phyloP scores from a whole-genome alignment of 2,113 vertebrate genomes.

The Hassar affinis region DNA sequence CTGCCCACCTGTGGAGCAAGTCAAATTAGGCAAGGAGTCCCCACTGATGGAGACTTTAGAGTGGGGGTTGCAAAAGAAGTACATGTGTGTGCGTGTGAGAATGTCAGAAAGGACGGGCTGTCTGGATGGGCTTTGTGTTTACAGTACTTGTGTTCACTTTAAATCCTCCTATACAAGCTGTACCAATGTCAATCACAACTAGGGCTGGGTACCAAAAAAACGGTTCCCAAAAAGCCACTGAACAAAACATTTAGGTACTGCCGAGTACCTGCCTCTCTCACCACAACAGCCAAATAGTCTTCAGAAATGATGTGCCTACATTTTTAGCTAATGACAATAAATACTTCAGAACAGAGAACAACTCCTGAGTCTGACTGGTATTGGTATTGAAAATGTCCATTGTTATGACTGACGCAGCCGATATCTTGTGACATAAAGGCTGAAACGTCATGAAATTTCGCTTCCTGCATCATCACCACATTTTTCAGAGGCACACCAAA shows the following conservation, averaged over 20 bases:
- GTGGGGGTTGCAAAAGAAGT: constrained; percentile 69
- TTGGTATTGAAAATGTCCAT: background rate
- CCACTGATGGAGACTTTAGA: constrained; percentile 74
- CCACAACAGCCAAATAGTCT: no score
- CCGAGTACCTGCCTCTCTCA: background rate
- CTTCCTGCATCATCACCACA: no score
- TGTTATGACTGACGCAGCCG: no score
- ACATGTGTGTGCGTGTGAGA: constrained; percentile 78
- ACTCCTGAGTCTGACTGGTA: background rate
- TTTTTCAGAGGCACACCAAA: no score
- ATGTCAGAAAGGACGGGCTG: constrained; percentile 72
- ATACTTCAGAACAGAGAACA: background rate
- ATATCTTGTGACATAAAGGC: no score
- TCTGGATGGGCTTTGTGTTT: constrained; percentile 70
- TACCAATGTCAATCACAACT: constrained; percentile 25
- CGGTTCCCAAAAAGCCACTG: background rate
- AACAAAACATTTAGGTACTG: background rate
- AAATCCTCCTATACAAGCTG: constrained; percentile 39
- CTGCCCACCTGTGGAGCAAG: constrained; percentile 94
- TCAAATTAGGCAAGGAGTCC: constrained; percentile 91
- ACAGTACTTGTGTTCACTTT: constrained; percentile 31
- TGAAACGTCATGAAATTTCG: no score
- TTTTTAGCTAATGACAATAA: no score
- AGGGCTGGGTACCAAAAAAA: constrained; percentile 9
- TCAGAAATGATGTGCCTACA: background rate